These are phyloP conservation scores for Acrossocheilus wenchowensis DNA, from an alignment of 2,797 vertebrate species.

Conservation along the genomic window DNA sequence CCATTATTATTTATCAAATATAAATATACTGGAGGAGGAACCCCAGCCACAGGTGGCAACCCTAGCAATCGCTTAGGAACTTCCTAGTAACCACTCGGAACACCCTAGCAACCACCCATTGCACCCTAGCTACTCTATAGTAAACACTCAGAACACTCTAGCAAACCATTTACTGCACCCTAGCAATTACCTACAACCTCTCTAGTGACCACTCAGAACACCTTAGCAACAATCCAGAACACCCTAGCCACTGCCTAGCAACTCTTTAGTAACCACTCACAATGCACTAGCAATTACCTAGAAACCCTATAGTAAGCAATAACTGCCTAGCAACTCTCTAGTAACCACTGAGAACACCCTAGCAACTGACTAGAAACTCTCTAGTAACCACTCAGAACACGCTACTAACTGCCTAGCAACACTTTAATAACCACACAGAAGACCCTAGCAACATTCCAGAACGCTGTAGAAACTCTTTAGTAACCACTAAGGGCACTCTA, in stretches of 20 bases:
- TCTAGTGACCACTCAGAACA: background rate
- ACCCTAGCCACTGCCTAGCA: background rate
- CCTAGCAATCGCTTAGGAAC: background rate
- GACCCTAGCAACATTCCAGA: background rate
- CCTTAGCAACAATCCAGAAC: background rate
- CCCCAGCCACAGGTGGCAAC: background rate
- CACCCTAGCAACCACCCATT: background rate
- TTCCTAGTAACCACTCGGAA: background rate
- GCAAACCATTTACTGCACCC: too few species aligned
- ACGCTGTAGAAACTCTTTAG: background rate
- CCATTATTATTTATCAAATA: too few species aligned
- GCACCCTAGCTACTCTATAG: background rate
- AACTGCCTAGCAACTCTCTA: background rate
- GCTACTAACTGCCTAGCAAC: background rate
- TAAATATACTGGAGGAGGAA: background rate
- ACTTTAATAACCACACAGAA: background rate
- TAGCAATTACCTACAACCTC: background rate
- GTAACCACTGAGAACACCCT: background rate
- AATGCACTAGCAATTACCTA: background rate
- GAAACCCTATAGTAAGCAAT: too few species aligned
- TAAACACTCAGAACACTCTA: background rate
- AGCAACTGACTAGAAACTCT: background rate
- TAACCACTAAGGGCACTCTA: background rate
- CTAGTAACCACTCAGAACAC: background rate
- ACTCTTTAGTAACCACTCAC: background rate